Base-by-base conservation (phyloP, 2,888 invertebrate genomes). In the Phaedon cochleariae region DNA sequence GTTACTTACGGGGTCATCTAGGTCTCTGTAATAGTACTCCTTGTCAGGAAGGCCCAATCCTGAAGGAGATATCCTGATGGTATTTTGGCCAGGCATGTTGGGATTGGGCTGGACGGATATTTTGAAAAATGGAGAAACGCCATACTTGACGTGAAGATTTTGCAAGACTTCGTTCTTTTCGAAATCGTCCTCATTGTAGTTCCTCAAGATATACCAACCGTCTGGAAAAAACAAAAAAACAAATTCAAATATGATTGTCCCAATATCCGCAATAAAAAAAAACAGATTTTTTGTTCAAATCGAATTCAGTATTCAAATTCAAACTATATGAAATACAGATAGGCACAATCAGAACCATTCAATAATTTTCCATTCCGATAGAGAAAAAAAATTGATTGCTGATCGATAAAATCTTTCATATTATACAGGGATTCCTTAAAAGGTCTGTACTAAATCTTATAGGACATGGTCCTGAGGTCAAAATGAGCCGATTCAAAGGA, bases 21-120 rank as follows among this genome's bases (percentile, higher is more conserved):
- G 78, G 46, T 81, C 80, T 51, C 80, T 78, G 69, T 83, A 85
- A 74, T 87, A 87, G 75, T 86, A 87, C 53, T 83, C 85, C 51
- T 80, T 80, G 76, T 86, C 86, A 0, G 86, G 86, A 61, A 88
- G 81, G 1, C 87, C 87, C 63, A 88, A 81, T 7, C 86, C 87
- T 3, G 85, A 81, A 12, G 87, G 86, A 37, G 84, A 84, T 59
- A 88, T 84, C 82, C 86, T 81, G 59, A 87, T 86, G 61, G 85
- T 84, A 71, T 84, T 85, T 54, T 81, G 79, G 1, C 81, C 79
- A 1, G 85, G 84, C 59, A 81, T 74, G 48, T 79, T 77, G 1
- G 86, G 85, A 77, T 87, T 85, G 1, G 87, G 84, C 41, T 85
- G 85, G 10, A 87, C 86, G 17, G 83, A 78, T 15, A 87, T 81